These are phyloP conservation scores for Diarsia brunnea DNA, from an alignment of 2,888 invertebrate species.

Conservation along the genomic window DNA sequence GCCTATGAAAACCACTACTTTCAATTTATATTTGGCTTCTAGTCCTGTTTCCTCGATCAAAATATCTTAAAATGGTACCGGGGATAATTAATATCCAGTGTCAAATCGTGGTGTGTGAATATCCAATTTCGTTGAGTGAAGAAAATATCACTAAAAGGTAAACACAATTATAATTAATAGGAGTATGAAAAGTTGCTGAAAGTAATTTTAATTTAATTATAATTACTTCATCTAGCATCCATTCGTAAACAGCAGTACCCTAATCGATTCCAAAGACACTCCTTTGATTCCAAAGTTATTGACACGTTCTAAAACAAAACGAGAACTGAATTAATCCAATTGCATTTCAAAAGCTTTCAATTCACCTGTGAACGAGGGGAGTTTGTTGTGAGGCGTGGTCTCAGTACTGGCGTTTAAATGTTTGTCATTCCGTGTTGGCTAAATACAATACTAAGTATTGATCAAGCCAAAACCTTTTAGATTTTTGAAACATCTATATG, in stretches of 20 bases:
- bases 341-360: constrained; percentile 49
- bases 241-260: background rate
- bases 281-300: background rate
- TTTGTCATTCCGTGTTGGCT: background rate
- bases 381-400: constrained; percentile 34
- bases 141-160: background rate
- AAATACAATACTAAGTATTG: background rate
- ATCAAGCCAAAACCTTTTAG: background rate
- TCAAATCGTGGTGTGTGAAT: background rate
- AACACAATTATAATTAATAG: background rate
- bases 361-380: constrained; percentile 58
- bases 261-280: background rate
- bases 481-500: background rate
- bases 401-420: constrained; percentile 26
- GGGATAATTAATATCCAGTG: background rate
- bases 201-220: background rate
- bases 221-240: background rate
- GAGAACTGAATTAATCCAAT: constrained; percentile 55
- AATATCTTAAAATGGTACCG: too few relatives aligned
- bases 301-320: constrained; percentile 21
- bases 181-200: background rate
- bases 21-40: too few relatives aligned
- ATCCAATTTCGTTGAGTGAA: background rate
- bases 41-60: too few relatives aligned
- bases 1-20: too few relatives aligned